phyloP scores from a whole-genome alignment of 2,888 invertebrate species.

The Cremastobaeus sp. region DNA sequence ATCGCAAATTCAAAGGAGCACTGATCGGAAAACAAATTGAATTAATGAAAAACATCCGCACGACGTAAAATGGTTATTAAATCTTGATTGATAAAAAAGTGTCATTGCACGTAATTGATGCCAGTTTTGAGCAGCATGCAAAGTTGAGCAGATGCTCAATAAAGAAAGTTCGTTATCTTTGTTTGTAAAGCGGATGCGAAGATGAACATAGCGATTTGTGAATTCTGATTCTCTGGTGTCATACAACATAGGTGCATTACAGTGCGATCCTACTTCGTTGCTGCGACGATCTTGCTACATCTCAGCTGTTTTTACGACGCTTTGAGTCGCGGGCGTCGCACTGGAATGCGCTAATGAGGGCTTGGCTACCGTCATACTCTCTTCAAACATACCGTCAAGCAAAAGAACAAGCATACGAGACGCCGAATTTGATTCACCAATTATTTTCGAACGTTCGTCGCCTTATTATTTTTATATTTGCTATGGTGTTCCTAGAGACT shows the following conservation, averaged over 20 bases:
- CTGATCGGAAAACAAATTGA: conserved; percentile 19
- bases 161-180: conserved; percentile 9
- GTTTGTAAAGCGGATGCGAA: conserved; percentile 7
- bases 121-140: too few species aligned
- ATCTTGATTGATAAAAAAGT: too few species aligned
- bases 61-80: too few species aligned
- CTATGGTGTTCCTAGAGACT: too few species aligned
- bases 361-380: conserved; percentile 77
- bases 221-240: conserved; percentile 25
- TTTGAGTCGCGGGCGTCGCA: conserved; percentile 78
- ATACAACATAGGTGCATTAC: conserved; percentile 56
- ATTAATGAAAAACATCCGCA: too few species aligned
- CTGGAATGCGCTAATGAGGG: conserved; percentile 79
- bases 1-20: conserved; percentile 19
- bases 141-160: too few species aligned
- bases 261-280: conserved; percentile 56
- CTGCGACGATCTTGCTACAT: conserved; percentile 68
- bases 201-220: conserved; percentile 29
- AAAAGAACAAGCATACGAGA: conserved; percentile 34
- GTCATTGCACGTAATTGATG: too few species aligned
- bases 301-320: conserved; percentile 78
- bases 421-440: conserved; percentile 57
- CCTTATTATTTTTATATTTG: conserved; percentile 47
- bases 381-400: conserved; percentile 62
- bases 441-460: conserved; percentile 50